These are phyloP conservation scores for Zaprionus kolodkinae DNA, from an alignment of 1,140 invertebrate genomes.

Conservation along the genomic window DNA sequence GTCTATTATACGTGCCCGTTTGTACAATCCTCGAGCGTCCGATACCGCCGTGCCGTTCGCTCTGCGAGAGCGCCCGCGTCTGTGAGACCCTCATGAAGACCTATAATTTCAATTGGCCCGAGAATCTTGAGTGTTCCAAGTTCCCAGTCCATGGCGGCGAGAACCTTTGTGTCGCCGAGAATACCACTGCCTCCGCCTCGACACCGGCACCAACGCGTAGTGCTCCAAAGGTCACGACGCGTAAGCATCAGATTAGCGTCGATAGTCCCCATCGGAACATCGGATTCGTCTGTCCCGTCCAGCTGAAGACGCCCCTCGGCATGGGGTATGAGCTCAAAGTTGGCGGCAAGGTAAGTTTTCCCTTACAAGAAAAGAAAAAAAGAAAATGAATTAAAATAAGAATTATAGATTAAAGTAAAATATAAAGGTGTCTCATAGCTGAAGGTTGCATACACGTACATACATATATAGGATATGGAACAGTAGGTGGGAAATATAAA, in stretches of 20 bases:
- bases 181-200: slow-evolving; percentile 86
- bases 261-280: slow-evolving; percentile 86
- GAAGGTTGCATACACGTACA: too few species aligned
- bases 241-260: slow-evolving; percentile 72
- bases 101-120: slow-evolving; percentile 98
- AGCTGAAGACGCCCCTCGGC: slow-evolving; percentile 92
- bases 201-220: slow-evolving; percentile 68
- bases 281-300: slow-evolving; percentile 93
- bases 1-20: slow-evolving; percentile 97
- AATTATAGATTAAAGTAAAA: not conserved
- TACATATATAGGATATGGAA: too few species aligned
- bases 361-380: too few species aligned
- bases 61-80: slow-evolving; percentile 95
- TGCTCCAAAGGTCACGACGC: slow-evolving; percentile 67
- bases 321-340: slow-evolving; percentile 93
- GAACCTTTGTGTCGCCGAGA: slow-evolving; percentile 94
- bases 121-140: slow-evolving; percentile 94
- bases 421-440: not conserved
- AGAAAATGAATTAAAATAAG: not conserved
- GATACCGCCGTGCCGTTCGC: slow-evolving; percentile 95
- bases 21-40: slow-evolving; percentile 96
- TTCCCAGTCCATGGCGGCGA: slow-evolving; percentile 90
- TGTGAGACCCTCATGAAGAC: slow-evolving; percentile 96
- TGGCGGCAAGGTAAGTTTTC: slow-evolving; percentile 88
- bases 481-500: too few species aligned